Percentiles rank a stretch among this genome's conserved stretches.
phyloP scores from a whole-genome alignment of 2,888 invertebrate species.

The Notodonta ziczac region DNA sequence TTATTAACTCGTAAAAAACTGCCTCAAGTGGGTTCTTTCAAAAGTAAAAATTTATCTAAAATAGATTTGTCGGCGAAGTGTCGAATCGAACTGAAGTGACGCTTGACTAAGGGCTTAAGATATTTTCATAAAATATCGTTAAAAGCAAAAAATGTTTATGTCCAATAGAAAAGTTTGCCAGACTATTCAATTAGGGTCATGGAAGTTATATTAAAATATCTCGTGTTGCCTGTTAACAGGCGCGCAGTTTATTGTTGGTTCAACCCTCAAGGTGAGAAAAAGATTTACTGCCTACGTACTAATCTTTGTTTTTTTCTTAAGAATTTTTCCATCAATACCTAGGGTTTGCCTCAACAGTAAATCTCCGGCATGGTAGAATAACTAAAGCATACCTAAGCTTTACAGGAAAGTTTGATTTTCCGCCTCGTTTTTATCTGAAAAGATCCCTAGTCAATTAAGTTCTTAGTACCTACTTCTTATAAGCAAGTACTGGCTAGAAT shows the following conservation, averaged over 20 bases:
- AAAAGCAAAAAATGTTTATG: constrained; percentile 5
- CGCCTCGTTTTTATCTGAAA: too few species aligned
- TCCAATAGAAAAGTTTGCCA: neutral
- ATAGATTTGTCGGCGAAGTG: constrained; percentile 11
- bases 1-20: neutral
- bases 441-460: too few species aligned
- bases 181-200: neutral
- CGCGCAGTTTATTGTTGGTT: neutral
- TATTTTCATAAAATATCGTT: constrained; percentile 12
- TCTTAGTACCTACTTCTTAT: too few species aligned
- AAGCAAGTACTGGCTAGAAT: too few species aligned
- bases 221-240: neutral
- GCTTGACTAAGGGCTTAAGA: constrained; percentile 9
- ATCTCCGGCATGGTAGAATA: too few species aligned
- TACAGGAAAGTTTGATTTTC: too few species aligned
- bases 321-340: too few species aligned
- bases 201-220: neutral
- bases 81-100: constrained; percentile 8
- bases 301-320: too few species aligned
- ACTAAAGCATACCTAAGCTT: too few species aligned
- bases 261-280: neutral
- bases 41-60: constrained; percentile 7
- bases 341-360: too few species aligned
- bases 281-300: neutral
- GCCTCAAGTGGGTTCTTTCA: constrained; percentile 4